phyloP scores from a whole-genome alignment of 2,888 invertebrate genomes.

The Tachina grossa region DNA sequence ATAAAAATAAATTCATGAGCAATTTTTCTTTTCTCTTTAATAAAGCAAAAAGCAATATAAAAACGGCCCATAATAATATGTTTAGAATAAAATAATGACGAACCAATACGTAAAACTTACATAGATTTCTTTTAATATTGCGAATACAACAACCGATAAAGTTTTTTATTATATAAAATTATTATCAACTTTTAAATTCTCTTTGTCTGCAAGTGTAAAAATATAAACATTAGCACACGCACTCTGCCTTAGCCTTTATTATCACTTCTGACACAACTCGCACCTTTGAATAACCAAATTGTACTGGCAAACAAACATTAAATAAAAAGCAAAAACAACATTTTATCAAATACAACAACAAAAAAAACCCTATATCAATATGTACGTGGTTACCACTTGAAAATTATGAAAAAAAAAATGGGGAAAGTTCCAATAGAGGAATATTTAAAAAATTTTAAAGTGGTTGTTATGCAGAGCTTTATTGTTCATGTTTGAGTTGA shows the following conservation, averaged over 20 bases:
- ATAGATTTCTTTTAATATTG: neutral
- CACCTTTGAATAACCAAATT: slow-evolving; percentile 66
- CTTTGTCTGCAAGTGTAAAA: slow-evolving; percentile 69
- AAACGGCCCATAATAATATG: neutral
- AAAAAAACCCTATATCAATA: slow-evolving; percentile 18
- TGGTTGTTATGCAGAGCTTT: too few species aligned
- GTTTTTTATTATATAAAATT: slow-evolving; percentile 18
- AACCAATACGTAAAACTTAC: slow-evolving; percentile 8
- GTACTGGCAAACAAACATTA: slow-evolving; percentile 61
- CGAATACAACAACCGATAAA: slow-evolving; percentile 10
- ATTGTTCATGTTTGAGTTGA: too few species aligned
- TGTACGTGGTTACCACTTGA: neutral
- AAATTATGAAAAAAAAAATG: neutral
- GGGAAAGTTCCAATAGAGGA: too few species aligned
- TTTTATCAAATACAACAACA: slow-evolving; percentile 52
- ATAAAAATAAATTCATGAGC: slow-evolving; percentile 1
- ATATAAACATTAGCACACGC: slow-evolving; percentile 37
- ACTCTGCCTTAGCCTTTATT: slow-evolving; percentile 31
- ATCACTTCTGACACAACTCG: slow-evolving; percentile 46
- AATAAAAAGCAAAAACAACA: slow-evolving; percentile 57
- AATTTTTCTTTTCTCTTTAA: neutral
- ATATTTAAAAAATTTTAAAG: too few species aligned
- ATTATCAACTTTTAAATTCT: slow-evolving; percentile 50
- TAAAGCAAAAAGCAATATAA: neutral
- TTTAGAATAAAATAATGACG: neutral